These are phyloP conservation scores for Himalopsyche kuldschensis DNA, from an alignment of 2,888 invertebrate genomes.

Conservation along the genomic window DNA sequence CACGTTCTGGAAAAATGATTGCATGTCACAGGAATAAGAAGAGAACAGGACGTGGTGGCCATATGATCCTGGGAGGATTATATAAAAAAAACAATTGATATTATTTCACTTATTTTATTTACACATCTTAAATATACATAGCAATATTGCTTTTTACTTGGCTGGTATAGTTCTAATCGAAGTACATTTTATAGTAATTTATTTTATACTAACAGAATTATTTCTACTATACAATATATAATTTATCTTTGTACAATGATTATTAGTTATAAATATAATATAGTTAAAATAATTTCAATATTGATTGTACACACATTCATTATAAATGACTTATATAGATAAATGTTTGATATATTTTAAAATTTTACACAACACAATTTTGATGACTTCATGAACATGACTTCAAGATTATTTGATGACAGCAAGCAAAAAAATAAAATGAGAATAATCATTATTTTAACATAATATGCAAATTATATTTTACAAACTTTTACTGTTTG, in stretches of 20 bases:
- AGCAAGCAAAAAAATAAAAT: too few relatives aligned
- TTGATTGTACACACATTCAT: background rate
- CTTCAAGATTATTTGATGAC: too few relatives aligned
- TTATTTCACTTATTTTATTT: background rate
- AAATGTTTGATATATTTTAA: too few relatives aligned
- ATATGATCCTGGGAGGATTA: too few relatives aligned
- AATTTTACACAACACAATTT: too few relatives aligned
- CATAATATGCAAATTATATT: too few relatives aligned
- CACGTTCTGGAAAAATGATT: too few relatives aligned
- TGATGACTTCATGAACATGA: too few relatives aligned
- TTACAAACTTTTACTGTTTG: too few relatives aligned
- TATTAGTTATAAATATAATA: background rate
- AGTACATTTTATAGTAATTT: background rate
- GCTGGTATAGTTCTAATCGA: background rate
- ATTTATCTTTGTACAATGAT: background rate
- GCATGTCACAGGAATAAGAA: too few relatives aligned
- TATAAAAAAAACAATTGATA: background rate
- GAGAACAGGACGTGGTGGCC: too few relatives aligned
- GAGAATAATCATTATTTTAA: too few relatives aligned
- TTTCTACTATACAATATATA: background rate
- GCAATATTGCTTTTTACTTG: background rate
- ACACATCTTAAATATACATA: background rate
- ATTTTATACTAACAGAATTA: background rate
- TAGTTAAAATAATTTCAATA: background rate
- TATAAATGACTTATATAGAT: background rate